Conservation (phyloP, 2,113 vertebrate species). For the Sinocyclocheilus grahami region DNA sequence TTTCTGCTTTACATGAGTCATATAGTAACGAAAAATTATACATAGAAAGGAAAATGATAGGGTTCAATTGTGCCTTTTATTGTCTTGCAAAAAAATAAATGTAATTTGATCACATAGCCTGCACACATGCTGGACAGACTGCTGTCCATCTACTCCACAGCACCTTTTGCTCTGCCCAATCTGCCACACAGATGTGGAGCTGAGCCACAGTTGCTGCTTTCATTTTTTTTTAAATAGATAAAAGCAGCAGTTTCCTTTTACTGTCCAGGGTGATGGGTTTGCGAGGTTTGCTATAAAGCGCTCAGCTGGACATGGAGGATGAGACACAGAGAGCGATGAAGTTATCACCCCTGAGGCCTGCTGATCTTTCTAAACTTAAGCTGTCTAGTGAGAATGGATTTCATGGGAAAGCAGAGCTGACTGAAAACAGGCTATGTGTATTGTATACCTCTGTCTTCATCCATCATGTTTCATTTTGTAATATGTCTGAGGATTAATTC, state of each 20-base stretch:
- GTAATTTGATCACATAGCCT: slow-evolving; percentile 23
- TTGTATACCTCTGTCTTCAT: not conserved
- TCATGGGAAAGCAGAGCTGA: slow-evolving; percentile 20
- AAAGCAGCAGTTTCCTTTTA: slow-evolving; percentile 43
- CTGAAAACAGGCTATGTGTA: not conserved
- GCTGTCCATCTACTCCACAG: slow-evolving; percentile 37
- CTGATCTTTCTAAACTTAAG: slow-evolving; percentile 19
- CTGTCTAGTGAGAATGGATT: not conserved
- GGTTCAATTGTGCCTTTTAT: slow-evolving; percentile 11
- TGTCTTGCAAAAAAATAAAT: slow-evolving; percentile 1
- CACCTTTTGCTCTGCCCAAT: slow-evolving; percentile 42
- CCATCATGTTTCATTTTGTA: not conserved
- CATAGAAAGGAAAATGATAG: not conserved
- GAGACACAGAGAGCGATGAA: slow-evolving; percentile 45
- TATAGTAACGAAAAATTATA: not conserved
- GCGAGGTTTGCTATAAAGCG: slow-evolving; percentile 57
- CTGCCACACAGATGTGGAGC: slow-evolving; percentile 54
- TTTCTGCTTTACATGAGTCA: slow-evolving; percentile 1
- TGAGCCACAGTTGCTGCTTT: slow-evolving; percentile 40
- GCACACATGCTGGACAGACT: slow-evolving; percentile 45
- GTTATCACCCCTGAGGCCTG: slow-evolving; percentile 39
- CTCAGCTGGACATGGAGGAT: slow-evolving; percentile 45
- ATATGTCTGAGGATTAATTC: not conserved
- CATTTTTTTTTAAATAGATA: slow-evolving; percentile 48
- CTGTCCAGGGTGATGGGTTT: slow-evolving; percentile 58